Conservation (phyloP, 2,888 invertebrate species). For the Schizaphis graminum region DNA sequence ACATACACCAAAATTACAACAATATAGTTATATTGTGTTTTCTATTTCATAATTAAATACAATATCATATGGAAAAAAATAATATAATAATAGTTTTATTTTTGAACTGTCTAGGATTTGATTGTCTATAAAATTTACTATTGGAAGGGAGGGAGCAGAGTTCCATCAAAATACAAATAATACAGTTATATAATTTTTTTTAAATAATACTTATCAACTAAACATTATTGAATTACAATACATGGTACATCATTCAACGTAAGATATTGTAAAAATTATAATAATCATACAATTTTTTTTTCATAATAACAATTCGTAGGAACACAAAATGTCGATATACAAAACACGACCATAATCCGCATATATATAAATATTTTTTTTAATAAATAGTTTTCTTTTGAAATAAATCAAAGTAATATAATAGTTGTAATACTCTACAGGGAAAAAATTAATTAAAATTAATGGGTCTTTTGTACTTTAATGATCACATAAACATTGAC, state of each 20-base stretch:
- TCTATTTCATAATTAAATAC: constrained; percentile 49
- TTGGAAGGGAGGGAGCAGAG: constrained; percentile 31
- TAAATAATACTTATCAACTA: constrained; percentile 54
- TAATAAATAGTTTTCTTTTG: not conserved
- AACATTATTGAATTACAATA: constrained; percentile 36
- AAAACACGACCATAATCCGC: constrained; percentile 41
- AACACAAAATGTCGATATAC: constrained; percentile 60
- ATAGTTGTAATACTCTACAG: constrained; percentile 50
- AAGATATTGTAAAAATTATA: constrained; percentile 42
- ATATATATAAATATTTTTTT: constrained; percentile 22
- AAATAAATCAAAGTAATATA: constrained; percentile 21
- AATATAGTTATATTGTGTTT: constrained; percentile 47
- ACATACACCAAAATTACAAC: constrained; percentile 41
- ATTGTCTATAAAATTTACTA: constrained; percentile 64
- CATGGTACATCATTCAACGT: constrained; percentile 1
- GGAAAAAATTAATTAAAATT: constrained; percentile 46
- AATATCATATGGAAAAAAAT: constrained; percentile 44
- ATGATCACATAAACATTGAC: constrained; percentile 64
- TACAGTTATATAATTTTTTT: constrained; percentile 28
- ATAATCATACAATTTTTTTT: constrained; percentile 36
- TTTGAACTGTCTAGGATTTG: constrained; percentile 49
- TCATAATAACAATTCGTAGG: constrained; percentile 55
- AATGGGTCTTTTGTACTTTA: constrained; percentile 62
- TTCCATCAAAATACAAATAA: constrained; percentile 45
- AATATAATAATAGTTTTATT: constrained; percentile 36